Conservation (phyloP, 2,797 vertebrate genomes). For the Ciconia nigra region DNA sequence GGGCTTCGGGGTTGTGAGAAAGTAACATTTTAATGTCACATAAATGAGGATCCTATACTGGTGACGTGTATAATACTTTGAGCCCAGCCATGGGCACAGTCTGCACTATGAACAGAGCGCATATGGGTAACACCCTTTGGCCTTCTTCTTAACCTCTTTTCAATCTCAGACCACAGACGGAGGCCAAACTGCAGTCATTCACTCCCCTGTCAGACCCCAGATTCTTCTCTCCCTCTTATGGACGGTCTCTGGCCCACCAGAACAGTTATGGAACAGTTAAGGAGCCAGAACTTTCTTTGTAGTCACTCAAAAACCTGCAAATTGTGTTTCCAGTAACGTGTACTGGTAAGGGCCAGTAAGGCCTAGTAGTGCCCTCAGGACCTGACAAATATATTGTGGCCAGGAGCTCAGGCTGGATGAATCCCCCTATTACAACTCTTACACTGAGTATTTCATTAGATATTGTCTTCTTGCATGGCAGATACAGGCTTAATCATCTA, state of each 20-base stretch:
- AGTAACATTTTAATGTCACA: neutral
- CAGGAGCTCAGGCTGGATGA: neutral
- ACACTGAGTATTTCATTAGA: neutral
- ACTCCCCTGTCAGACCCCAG: neutral
- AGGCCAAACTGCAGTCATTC: neutral
- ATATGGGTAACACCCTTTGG: neutral
- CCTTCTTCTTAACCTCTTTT: neutral
- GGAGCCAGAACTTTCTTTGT: neutral
- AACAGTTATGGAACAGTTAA: neutral
- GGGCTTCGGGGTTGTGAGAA: neutral
- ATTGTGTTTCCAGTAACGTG: neutral
- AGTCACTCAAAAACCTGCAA: neutral
- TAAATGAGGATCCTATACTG: neutral
- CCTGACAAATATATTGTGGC: neutral
- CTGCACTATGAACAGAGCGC: neutral
- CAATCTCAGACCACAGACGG: neutral
- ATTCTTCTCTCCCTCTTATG: neutral
- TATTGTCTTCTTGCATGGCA: neutral
- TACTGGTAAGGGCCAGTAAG: neutral
- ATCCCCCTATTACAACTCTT: neutral
- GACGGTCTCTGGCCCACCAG: neutral
- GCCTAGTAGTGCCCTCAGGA: neutral
- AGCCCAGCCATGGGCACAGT: neutral
- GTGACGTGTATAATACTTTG: too few relatives aligned
- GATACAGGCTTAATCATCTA: neutral